Base-by-base conservation (phyloP, 2,797 vertebrate species). In the Ispidina lecontei region DNA sequence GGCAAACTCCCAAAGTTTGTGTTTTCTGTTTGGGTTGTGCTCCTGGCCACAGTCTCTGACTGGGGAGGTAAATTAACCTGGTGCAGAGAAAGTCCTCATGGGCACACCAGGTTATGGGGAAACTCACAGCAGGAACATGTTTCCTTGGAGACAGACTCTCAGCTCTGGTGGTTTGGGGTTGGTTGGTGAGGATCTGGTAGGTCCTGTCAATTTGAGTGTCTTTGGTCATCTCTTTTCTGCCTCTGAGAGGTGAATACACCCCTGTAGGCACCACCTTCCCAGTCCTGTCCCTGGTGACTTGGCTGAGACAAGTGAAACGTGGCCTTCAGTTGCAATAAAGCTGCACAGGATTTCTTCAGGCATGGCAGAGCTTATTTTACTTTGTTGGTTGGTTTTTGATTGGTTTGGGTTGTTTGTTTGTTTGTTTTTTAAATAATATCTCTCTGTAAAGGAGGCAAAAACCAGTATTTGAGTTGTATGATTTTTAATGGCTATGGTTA, bases 1-100 rank as follows among this genome's bases (percentile, higher is more conserved):
- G 68, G 17, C 54, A 89, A 93, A 44, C 49, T 91, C 80, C 26
- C 82, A 74, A 22, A 82, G 84, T 91, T 92, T 84, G 41, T 87
- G 22, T 72, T 93, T 83, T 73, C 77, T 93, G 10, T 85, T 85
- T 91, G 52, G 62, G 12, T 67, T 39, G 37, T 39, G 9, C 51
- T 83, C 58, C 2, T 15, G 26, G 41, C 16, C 74, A 21, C 31
- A 22, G 0, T 7, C 19, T 21, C 21, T 69, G 26, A 25, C 3
- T 8, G 21, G 29, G 69, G 47, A 78, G 47, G 33, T 46, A 69
- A 82, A 68, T 49, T 43, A 83, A 89, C 21, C 29, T 39, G 33
- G 21, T 8, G 4, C 16, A 71, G 33, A 69, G 62, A 73, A 87
- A 54, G 16, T 69, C 25, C 23, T 51, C 20, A 3, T 17, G 43